A percentile compares a stretch with the other conserved stretches of the same genome.
phyloP scores from a whole-genome alignment of 2,113 vertebrate genomes.

The Elaphurus davidianus region DNA sequence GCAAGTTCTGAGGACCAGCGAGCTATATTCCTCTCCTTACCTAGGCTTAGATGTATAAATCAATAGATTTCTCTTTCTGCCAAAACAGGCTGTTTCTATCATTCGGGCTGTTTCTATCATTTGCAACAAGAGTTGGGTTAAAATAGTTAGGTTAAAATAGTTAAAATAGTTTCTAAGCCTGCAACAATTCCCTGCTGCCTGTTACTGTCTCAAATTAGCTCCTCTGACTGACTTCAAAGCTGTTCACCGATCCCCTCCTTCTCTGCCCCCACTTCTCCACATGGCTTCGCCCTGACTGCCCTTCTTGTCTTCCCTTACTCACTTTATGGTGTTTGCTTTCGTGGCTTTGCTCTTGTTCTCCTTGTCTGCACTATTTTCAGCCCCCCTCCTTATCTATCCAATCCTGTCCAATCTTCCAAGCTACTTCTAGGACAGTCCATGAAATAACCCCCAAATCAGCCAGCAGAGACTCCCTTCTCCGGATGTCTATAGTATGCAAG shows the following conservation, averaged over 20 bases:
- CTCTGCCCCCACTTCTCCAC: not conserved
- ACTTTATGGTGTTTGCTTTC: not conserved
- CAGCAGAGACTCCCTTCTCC: not conserved
- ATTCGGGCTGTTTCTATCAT: not conserved
- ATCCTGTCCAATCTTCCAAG: not conserved
- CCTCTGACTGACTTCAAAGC: slow-evolving; percentile 18
- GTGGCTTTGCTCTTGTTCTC: not conserved
- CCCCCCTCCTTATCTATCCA: not conserved
- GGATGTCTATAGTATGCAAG: not conserved
- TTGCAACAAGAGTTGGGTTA: not conserved
- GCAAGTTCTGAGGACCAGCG: not conserved
- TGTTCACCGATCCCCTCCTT: not conserved
- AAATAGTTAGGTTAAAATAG: not conserved
- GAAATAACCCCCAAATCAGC: not conserved
- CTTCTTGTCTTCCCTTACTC: not conserved
- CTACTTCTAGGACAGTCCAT: not conserved
- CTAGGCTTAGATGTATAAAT: not conserved
- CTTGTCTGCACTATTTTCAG: not conserved
- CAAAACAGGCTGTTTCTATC: not conserved
- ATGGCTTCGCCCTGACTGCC: not conserved
- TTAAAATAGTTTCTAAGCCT: not conserved
- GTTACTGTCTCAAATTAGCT: slow-evolving; percentile 35
- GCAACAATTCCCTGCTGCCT: not conserved
- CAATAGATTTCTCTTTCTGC: not conserved
- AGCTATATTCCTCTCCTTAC: not conserved